Conservation (phyloP, 2,888 invertebrate species). For the Limnephilus marmoratus region DNA sequence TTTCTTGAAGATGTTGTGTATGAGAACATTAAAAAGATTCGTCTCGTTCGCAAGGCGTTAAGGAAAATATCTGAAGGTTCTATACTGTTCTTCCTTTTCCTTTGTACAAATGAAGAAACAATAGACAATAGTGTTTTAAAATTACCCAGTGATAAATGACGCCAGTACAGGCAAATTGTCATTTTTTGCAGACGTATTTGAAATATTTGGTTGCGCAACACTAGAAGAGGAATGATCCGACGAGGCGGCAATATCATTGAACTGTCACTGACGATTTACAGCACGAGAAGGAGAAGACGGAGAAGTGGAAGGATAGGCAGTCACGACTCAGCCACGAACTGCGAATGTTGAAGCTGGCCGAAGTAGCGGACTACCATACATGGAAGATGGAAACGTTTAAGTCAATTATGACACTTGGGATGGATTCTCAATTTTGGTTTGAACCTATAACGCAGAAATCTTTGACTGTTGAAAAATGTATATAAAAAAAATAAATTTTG, state of each 20-base stretch:
- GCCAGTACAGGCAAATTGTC: background rate
- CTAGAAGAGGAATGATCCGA: conserved; percentile 2
- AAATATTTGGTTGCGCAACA: background rate
- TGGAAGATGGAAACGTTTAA: conserved; percentile 15
- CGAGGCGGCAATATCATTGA: conserved; percentile 39
- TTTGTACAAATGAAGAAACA: background rate
- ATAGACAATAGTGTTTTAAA: background rate
- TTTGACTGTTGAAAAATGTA: background rate
- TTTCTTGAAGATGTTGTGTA: background rate
- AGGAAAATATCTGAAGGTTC: background rate
- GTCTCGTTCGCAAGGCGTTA: background rate
- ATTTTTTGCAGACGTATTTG: conserved; percentile 16
- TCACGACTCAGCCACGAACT: conserved; percentile 32
- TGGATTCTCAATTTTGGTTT: background rate
- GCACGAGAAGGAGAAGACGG: background rate
- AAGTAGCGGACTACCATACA: conserved; percentile 34
- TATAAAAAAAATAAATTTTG: background rate
- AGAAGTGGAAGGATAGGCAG: background rate
- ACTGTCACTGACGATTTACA: conserved; percentile 39
- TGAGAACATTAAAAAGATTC: background rate
- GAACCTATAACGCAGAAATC: background rate
- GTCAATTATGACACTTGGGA: conserved; percentile 35
- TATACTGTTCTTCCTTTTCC: background rate
- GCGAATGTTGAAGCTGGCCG: conserved; percentile 15
- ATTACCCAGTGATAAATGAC: background rate